Base-by-base conservation (phyloP, 2,888 invertebrate genomes). In the Onthophagus sagittarius region DNA sequence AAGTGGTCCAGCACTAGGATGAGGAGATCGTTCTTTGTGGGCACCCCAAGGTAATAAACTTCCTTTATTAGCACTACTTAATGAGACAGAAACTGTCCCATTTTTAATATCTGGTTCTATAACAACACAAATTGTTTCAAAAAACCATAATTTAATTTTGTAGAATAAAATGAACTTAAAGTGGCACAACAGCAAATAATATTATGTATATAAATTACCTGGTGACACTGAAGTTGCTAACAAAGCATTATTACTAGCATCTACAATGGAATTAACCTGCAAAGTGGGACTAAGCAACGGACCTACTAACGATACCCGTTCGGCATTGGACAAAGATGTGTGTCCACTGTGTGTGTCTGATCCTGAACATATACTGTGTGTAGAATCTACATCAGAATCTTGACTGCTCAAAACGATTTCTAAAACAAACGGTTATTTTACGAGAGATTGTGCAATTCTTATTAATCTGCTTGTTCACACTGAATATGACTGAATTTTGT, bases 41-140 rank as follows among this genome's bases (percentile, higher is more conserved):
- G 92, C 90, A 67, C 95, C 95, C 96, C 96, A 96, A 32, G 96
- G 96, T 73, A 96, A 83, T 83, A 93, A 87, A 33, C 92, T 90
- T 64, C 90, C 91, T 81, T 87, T 84, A 70, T 67, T 74, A 67
- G 67, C 64, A 64, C 67, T 71, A 69, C 64, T 71, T 14, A 71
- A 63, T 9, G 72, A 71, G 13, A 73, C 73, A 7, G 74, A 74
- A 71, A 75, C 74, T n/a, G 75, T 77, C 39, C 76, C 70, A 72
- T 76, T 78, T 72, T 77, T 80, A 13, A 72, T 73, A 71, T 80
- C 80, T 32, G 74, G 74, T 70, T 80, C 80, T 80, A 62, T 15
- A 77, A 78, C 15, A 39, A 15, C 33, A 2, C 4, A 13, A 23
- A 23, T 23, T 23, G 3, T 23, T 23, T 23, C 23, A 23, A 23